Evolutionary conservation across 2,888 invertebrate species (phyloP).

Genomic region (Smittia aterrima): DNA sequence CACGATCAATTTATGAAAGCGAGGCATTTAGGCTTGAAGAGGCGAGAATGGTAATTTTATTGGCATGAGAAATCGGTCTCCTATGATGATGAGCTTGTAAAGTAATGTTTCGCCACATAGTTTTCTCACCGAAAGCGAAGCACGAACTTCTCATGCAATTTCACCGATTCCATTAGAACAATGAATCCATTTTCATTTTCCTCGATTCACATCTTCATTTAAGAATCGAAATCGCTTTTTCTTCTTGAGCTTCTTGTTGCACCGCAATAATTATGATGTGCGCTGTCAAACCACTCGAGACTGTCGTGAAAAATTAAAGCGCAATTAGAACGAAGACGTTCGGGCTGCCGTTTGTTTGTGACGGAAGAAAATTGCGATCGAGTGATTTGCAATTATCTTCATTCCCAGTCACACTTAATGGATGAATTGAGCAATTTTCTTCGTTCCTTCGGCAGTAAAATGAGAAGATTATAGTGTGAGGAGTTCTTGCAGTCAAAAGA

Average conservation of each 20-base stretch:
- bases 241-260: background rate
- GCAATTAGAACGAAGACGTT: background rate
- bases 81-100: background rate
- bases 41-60: slow-evolving; percentile 24
- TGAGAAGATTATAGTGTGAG: too few relatives aligned
- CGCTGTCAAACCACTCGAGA: background rate
- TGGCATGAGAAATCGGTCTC: slow-evolving; percentile 7
- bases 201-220: background rate
- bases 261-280: background rate
- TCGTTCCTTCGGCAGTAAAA: background rate
- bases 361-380: background rate
- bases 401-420: background rate
- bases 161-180: background rate
- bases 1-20: slow-evolving; percentile 10
- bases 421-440: background rate
- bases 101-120: background rate
- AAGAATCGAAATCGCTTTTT: background rate
- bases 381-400: slow-evolving; percentile 11
- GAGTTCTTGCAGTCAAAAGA: too few relatives aligned
- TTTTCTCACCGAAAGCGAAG: background rate
- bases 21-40: background rate
- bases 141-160: slow-evolving; percentile 9
- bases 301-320: background rate
- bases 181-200: background rate
- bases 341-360: background rate